Conservation (phyloP, 2,797 vertebrate species). For the Taenioides sp. region DNA sequence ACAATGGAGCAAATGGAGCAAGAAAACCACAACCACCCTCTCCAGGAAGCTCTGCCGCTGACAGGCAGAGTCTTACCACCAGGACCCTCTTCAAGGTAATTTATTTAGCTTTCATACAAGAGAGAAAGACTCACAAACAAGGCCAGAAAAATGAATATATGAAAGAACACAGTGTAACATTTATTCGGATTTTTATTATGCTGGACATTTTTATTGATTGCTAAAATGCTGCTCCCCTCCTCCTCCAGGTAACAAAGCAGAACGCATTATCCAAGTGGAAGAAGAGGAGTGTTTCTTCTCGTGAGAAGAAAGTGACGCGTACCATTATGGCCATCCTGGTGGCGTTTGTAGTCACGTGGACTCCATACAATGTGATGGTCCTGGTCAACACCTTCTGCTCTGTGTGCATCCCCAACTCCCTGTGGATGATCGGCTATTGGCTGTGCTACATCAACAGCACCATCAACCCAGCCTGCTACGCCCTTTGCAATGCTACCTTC, state of each 20-base stretch:
- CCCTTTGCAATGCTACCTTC: slow-evolving; percentile 95
- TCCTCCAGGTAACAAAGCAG: slow-evolving; percentile 82
- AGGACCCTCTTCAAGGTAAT: slow-evolving; percentile 70
- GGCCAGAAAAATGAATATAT: background rate
- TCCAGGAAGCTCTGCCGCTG: slow-evolving; percentile 79
- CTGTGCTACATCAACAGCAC: slow-evolving; percentile 99
- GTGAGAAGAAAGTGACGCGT: slow-evolving; percentile 94
- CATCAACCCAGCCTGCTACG: slow-evolving; percentile 96
- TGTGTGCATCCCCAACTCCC: slow-evolving; percentile 85
- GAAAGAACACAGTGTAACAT: background rate
- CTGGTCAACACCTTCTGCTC: slow-evolving; percentile 94
- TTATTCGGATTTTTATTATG: too few relatives aligned
- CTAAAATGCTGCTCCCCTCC: background rate
- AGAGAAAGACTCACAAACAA: background rate
- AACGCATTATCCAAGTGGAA: slow-evolving; percentile 65
- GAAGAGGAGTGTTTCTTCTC: slow-evolving; percentile 81
- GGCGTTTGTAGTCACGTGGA: slow-evolving; percentile 94
- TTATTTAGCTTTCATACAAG: background rate
- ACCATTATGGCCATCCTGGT: slow-evolving; percentile 97
- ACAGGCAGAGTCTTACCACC: slow-evolving; percentile 80
- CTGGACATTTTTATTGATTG: background rate
- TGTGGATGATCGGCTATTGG: slow-evolving; percentile 97
- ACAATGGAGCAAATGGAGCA: slow-evolving; percentile 15
- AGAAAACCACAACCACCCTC: slow-evolving; percentile 49
- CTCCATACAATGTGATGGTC: slow-evolving; percentile 97